Percentiles rank a stretch among this genome's conserved stretches.
Evolutionary conservation across 1,140 invertebrate genomes (phyloP).

Genomic region (Drosophila funebris): DNA sequence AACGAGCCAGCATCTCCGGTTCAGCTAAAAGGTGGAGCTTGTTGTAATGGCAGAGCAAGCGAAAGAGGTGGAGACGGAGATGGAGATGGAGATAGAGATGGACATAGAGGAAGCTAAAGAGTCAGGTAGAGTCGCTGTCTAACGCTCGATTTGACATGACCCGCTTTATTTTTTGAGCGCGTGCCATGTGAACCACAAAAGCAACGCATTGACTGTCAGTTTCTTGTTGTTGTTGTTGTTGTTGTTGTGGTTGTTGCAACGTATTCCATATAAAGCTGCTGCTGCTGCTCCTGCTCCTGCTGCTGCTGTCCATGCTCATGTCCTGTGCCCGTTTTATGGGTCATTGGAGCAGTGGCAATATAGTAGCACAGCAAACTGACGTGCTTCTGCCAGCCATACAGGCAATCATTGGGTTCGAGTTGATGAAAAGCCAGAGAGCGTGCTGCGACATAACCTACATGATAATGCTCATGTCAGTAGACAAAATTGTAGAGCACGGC

Average conservation of each 20-base stretch:
- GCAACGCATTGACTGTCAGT: conserved; percentile 34
- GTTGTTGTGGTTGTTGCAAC: no score
- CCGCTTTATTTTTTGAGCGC: conserved; percentile 43
- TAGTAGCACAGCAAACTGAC: conserved; percentile 13
- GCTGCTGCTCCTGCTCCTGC: not conserved
- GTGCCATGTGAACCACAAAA: conserved; percentile 68
- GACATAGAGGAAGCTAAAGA: not conserved
- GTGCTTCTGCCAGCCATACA: conserved; percentile 33
- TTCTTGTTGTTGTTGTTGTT: no score
- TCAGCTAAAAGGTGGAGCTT: not conserved
- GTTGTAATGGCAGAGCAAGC: no score
- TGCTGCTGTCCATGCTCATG: not conserved
- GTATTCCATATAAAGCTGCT: not conserved
- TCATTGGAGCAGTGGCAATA: conserved; percentile 68
- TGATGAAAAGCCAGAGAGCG: conserved; percentile 71
- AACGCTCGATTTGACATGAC: conserved; percentile 58
- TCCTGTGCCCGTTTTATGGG: conserved; percentile 70
- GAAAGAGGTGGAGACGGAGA: not conserved
- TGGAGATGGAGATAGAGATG: not conserved
- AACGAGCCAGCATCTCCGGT: conserved; percentile 13
- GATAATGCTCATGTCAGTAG: conserved; percentile 51
- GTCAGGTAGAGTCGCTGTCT: not conserved
- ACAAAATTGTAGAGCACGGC: not conserved
- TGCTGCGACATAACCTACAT: conserved; percentile 71
- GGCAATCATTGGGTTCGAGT: conserved; percentile 49